Base-by-base conservation (phyloP, 1,140 invertebrate genomes). In the Drosophila nigromelanica region DNA sequence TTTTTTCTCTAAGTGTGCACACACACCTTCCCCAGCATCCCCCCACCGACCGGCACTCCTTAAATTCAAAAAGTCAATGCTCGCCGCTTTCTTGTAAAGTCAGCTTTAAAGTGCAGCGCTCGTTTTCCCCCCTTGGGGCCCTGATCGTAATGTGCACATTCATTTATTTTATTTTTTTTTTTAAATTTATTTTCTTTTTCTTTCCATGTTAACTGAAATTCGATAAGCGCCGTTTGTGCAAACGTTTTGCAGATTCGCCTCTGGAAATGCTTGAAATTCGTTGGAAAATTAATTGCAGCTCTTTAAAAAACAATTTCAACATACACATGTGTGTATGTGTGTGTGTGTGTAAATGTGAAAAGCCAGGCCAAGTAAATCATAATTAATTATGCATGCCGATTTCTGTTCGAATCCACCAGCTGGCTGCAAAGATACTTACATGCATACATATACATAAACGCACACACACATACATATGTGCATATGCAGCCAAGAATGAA, bases 331-430 rank as follows among this genome's bases (percentile, higher is more conserved):
- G 11, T 5, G n/a, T n/a, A n/a, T n/a, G n/a, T n/a, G n/a, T n/a
- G 11, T 48, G 5, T 18, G n/a, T 55, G 14, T 45, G 24, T 33
- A 1, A 12, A 39, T 18, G 35, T 30, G 60, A 51, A 58, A 43
- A 62, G 33, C 42, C 47, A 55, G 56, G 33, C 37, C 47, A 55
- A 54, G 12, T 74, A 81, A 81, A 78, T 87, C 67, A 75, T 78
- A 73, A 78, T 87, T 86, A 78, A 78, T 87, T 87, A 89, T 87
- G 82, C 82, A 87, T 59, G 59, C 37, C 18, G 56, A 69, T 67
- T 45, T 47, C 42, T 54, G 40, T 50, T 47, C 10, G 21, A 55
- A 47, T 47, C 52, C 30, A 11, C 18, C 47, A 45, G 43, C 35
- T 39, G 42, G n/a, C 54, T 79, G 75, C 50, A 58, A 51, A 63